These are phyloP conservation scores for Hestina assimilis DNA, from an alignment of 1,140 invertebrate species.

Conservation along the genomic window DNA sequence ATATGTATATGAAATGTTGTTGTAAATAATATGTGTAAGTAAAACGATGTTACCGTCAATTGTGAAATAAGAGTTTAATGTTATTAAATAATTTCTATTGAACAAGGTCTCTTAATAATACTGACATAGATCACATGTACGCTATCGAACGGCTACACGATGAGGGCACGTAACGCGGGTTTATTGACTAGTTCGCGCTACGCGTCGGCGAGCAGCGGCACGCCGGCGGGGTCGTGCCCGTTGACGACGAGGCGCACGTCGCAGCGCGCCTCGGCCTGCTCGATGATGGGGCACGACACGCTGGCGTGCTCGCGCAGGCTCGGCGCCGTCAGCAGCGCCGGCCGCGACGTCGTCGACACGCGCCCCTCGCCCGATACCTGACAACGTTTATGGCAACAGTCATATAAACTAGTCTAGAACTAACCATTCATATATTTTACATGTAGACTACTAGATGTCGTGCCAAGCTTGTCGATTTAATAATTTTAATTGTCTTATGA, in stretches of 20 bases:
- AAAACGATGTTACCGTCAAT: conserved; percentile 78
- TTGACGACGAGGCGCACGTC: conserved; percentile 65
- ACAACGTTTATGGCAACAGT: too few relatives aligned
- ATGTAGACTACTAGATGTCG: too few relatives aligned
- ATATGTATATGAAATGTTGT: conserved; percentile 69
- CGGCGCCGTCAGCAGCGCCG: conserved; percentile 57
- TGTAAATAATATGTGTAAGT: conserved; percentile 77
- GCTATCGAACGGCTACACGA: conserved; percentile 30
- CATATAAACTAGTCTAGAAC: too few relatives aligned
- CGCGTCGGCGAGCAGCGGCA: conserved; percentile 63
- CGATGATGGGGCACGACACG: conserved; percentile 70
- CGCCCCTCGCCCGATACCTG: conserved; percentile 62
- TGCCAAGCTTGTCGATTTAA: too few relatives aligned
- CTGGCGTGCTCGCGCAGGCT: conserved; percentile 62
- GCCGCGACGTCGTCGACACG: conserved; percentile 48
- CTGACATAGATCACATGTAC: conserved; percentile 70
- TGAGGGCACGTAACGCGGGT: background rate
- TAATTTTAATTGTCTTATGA: too few relatives aligned
- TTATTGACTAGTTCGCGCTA: conserved; percentile 43
- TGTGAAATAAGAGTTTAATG: conserved; percentile 78
- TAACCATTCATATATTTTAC: too few relatives aligned
- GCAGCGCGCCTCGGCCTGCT: conserved; percentile 49
- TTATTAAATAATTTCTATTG: conserved; percentile 78
- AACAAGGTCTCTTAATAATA: conserved; percentile 72
- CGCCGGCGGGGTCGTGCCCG: conserved; percentile 52